Base-by-base conservation (phyloP, 35 echinoderm and acorn worm species). In the Lytechinus pictus region DNA sequence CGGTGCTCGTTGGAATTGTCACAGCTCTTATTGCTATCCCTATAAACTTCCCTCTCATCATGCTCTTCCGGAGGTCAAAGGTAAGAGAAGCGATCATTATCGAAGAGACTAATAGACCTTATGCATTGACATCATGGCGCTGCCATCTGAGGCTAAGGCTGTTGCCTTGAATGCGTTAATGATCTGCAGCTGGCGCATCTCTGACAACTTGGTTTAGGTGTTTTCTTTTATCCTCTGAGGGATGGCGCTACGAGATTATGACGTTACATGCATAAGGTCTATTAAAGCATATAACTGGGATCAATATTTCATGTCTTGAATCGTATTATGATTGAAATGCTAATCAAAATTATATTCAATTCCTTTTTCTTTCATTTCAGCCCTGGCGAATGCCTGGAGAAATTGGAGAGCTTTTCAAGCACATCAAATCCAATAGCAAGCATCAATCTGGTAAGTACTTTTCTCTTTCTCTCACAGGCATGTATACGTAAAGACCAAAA, bases 51-150 rank as follows among this genome's bases (percentile, higher is more conserved):
- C 97, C 98, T 27, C 95, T 99, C 55, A 97, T 99, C 57, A 98
- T 99, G 97, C 95, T 98, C 51, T 99, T 99, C 94, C 89, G 98
- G 54, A 95, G 97, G 95, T 86, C 96, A 53, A 97, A 97, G 97
- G 97, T 98, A 52, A 86, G 92, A 27, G 44, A 8, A 44, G 33
- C 33, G 33, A 44, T 44, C 33, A 44, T 44, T 44, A 44, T 44
- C 2, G 33, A 44, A 44, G 33, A 44, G 33, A 44, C 33, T 44
- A 44, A 44, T 44, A 44, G 33, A 44, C 33, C 33, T 44, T 44
- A 1, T 44, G 33, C 33, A 44, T 44, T 44, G 33, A 44, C 33
- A 44, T 44, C 33, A 44, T 44, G 1, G 33, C 1, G 33, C 33
- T 44, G 33, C 33, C 33, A 44, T 44, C 33, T 44, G 33, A 44